Evolutionary conservation across 2,888 invertebrate genomes (phyloP).

Genomic region (Melinaea menophilus): DNA sequence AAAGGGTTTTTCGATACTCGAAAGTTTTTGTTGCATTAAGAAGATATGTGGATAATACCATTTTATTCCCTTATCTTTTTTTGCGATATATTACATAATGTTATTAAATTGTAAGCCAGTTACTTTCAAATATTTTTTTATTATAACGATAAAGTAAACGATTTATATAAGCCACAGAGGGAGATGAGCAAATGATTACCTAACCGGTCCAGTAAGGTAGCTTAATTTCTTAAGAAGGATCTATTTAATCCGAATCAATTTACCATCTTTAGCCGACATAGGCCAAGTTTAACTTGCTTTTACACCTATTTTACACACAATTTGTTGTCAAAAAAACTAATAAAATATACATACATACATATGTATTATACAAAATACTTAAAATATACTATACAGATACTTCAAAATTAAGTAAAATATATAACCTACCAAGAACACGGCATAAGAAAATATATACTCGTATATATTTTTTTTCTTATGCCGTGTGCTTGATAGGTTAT

Average conservation of each 20-base stretch:
- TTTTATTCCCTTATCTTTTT: not conserved
- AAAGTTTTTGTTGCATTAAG: not conserved
- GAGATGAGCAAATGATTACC: constrained; percentile 1
- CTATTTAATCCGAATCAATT: constrained; percentile 21
- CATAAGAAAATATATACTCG: too few relatives aligned
- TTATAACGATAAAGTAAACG: not conserved
- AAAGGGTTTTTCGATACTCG: constrained; percentile 14
- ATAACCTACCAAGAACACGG: too few relatives aligned
- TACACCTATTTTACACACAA: constrained; percentile 1
- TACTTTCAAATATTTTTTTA: too few relatives aligned
- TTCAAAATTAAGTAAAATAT: too few relatives aligned
- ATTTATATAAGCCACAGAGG: not conserved
- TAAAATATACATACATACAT: too few relatives aligned
- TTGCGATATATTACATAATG: not conserved
- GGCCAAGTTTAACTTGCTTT: constrained; percentile 12
- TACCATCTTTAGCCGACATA: constrained; percentile 17
- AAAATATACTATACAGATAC: too few relatives aligned
- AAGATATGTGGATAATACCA: not conserved
- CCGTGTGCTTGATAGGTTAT: too few relatives aligned
- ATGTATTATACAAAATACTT: too few relatives aligned
- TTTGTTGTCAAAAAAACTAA: not conserved
- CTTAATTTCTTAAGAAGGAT: constrained; percentile 13
- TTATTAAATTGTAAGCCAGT: too few relatives aligned
- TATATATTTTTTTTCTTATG: too few relatives aligned
- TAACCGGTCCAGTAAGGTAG: constrained; percentile 3